Percentiles rank a stretch among this genome's conserved stretches.
phyloP scores from a whole-genome alignment of 2,113 vertebrate species.

The Arvicanthis niloticus region DNA sequence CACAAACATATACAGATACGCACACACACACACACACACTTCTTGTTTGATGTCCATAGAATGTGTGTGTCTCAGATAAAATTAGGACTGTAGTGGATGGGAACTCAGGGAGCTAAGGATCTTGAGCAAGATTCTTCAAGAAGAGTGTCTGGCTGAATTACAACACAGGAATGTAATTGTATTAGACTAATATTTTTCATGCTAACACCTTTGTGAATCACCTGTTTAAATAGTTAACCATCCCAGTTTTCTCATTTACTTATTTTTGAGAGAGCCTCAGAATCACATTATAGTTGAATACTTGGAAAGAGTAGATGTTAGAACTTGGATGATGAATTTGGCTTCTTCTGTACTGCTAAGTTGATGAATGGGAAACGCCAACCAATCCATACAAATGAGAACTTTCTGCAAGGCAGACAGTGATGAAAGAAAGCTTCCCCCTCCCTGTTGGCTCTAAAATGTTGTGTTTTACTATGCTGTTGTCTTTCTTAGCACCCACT shows the following conservation, averaged over 20 bases:
- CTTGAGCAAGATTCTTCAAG: background rate
- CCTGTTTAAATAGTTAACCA: conserved; percentile 16
- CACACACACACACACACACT: background rate
- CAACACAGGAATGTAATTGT: background rate
- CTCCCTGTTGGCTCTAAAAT: background rate
- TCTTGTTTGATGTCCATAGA: background rate
- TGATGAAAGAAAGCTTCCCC: conserved; percentile 53
- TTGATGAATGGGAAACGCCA: conserved; percentile 65
- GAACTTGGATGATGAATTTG: conserved; percentile 70
- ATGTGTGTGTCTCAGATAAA: background rate
- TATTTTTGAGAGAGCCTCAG: conserved; percentile 18
- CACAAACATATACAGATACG: background rate
- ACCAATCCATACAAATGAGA: conserved; percentile 73
- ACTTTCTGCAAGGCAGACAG: conserved; percentile 52
- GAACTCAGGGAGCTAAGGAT: background rate
- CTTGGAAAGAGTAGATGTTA: conserved; percentile 52
- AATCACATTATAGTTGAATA: conserved; percentile 41
- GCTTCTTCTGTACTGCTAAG: conserved; percentile 60
- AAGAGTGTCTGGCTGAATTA: background rate
- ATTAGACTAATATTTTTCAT: background rate
- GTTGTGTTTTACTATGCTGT: background rate
- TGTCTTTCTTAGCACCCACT: background rate
- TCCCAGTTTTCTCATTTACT: conserved; percentile 29
- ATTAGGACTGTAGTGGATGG: background rate
- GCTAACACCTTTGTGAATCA: background rate